Conservation (phyloP, 2,797 vertebrate genomes). For the Catostomus latipinnis region DNA sequence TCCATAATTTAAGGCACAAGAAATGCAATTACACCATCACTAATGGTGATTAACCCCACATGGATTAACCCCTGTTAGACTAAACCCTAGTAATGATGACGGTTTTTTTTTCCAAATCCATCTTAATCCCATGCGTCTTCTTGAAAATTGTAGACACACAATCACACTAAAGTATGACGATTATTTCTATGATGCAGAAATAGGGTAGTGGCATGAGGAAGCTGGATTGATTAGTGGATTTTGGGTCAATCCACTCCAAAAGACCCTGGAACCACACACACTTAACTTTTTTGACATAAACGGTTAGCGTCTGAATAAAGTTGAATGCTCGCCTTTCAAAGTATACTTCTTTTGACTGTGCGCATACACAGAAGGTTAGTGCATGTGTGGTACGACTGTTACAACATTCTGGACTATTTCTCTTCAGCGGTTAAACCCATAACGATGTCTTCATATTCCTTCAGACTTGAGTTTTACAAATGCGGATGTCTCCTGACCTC, state of each 20-base stretch:
- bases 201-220: not conserved
- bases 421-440: no score
- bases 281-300: not conserved
- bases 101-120: not conserved
- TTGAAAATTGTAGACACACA: not conserved
- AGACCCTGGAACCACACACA: not conserved
- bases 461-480: no score
- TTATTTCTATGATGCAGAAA: not conserved
- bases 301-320: no score
- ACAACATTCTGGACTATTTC: no score
- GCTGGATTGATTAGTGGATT: not conserved
- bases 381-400: no score
- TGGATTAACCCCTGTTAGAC: not conserved
- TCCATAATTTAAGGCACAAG: not conserved
- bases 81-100: constrained; percentile 23
- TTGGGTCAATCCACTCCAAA: not conserved
- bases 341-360: no score
- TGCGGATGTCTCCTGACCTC: no score
- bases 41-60: not conserved
- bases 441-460: no score
- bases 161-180: not conserved
- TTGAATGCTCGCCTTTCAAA: no score
- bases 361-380: no score
- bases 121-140: not conserved
- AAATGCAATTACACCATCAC: not conserved